Percentiles rank a stretch among this genome's conserved stretches.
phyloP scores from a whole-genome alignment of 2,797 vertebrate species.

The Pteropus rufus region DNA sequence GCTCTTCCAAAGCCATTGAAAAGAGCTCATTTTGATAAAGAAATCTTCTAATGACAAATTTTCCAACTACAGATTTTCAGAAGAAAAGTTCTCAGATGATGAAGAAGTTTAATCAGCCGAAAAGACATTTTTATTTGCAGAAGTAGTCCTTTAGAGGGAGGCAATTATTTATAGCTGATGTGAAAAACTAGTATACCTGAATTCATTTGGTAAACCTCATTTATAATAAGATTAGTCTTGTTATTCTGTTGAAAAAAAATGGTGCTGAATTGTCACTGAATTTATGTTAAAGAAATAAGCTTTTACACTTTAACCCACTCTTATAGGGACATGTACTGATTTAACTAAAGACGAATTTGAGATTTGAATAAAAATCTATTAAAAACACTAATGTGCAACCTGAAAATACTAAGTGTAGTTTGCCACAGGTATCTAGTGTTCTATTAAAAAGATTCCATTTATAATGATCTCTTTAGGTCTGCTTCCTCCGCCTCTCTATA shows the following conservation, averaged over 20 bases:
- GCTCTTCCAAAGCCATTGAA: not conserved
- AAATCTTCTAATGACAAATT: conserved; percentile 15
- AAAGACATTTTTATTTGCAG: conserved; percentile 72
- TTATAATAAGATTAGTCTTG: conserved; percentile 44
- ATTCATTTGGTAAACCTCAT: conserved; percentile 69
- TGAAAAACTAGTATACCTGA: conserved; percentile 64
- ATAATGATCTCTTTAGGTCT: not conserved
- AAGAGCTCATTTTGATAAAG: conserved; percentile 59
- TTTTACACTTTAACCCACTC: not conserved
- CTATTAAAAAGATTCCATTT: not conserved
- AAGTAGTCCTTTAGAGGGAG: conserved; percentile 59
- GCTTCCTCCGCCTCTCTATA: not conserved
- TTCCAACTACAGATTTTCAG: conserved; percentile 47
- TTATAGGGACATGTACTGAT: not conserved
- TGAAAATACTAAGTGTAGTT: not conserved
- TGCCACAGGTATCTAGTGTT: not conserved
- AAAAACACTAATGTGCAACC: not conserved
- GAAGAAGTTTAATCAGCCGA: conserved; percentile 72
- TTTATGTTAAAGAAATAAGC: conserved; percentile 43
- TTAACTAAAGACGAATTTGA: conserved; percentile 39
- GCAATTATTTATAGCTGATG: conserved; percentile 72
- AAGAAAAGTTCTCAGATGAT: conserved; percentile 71
- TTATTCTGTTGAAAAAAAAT: not conserved
- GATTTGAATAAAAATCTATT: conserved; percentile 36
- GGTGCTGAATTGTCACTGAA: not conserved